Base-by-base conservation (phyloP, 2,888 invertebrate species). In the Heliconius sara region DNA sequence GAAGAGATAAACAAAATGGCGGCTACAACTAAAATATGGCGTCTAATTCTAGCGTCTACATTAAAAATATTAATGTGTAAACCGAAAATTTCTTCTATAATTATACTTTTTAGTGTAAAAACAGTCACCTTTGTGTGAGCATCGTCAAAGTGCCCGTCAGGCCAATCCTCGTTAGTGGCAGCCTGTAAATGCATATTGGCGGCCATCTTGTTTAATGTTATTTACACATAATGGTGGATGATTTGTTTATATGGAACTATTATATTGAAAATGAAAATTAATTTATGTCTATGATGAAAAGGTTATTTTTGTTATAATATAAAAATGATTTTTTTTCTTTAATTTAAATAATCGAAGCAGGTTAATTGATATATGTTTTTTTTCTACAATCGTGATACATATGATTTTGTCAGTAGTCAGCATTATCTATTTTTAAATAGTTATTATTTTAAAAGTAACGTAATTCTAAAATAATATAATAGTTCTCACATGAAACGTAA, bases 101-200 rank as follows among this genome's bases (percentile, higher is more conserved):
- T 81, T 25, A 75, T 78, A 79, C 78, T 79, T 74, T 83, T 81
- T 80, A 82, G 84, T 86, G 83, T 84, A 88, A 87, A 86, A 81
- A 88, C 87, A 91, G 86, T 95, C 94, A 95, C 95, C 95, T 95
- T 94, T 75, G 94, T 93, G 87, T 94, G 93, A 87, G 90, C 90
- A 91, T 95, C 95, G 89, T 94, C 95, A 90, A 87, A 91, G 86
- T 88, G 91, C 89, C 92, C 93, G 89, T 92, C 93, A 87, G 92
- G 92, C 91, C 92, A 92, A 89, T 92, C 94, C 87, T 88, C 93
- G 91, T 93, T 94, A 95, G 91, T 91, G 90, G 89, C 88, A 87
- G 89, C 89, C 94, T 93, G 93, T 87, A 92, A 93, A 88, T 87
- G 88, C 86, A 89, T 87, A 88, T 85, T 88, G 88, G 87, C 92